These are phyloP conservation scores for Callipepla californica DNA, from an alignment of 2,113 vertebrate genomes.

Conservation along the genomic window DNA sequence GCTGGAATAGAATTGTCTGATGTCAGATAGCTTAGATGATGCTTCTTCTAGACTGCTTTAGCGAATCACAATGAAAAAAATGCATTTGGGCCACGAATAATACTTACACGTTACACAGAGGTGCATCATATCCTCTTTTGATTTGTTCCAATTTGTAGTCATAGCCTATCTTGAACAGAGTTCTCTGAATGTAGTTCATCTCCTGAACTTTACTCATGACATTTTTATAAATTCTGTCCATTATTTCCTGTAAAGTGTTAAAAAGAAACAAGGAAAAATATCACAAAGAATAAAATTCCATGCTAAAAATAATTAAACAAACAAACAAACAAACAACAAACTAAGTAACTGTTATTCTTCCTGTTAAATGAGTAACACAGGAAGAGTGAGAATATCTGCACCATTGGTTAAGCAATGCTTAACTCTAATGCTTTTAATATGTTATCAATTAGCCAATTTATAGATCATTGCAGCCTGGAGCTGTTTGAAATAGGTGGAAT, in stretches of 20 bases:
- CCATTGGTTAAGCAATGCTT: background rate
- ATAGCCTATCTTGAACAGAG: constrained; percentile 93
- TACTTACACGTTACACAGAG: constrained; percentile 93
- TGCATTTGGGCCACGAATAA: background rate
- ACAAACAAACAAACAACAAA: too few species aligned
- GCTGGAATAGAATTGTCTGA: background rate
- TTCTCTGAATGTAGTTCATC: constrained; percentile 92
- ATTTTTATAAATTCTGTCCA: constrained; percentile 98
- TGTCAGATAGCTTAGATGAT: background rate
- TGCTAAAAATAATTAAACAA: background rate
- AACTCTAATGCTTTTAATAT: background rate
- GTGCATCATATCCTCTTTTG: constrained; percentile 93
- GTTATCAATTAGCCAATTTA: background rate
- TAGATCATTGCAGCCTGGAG: background rate
- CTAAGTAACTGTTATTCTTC: background rate
- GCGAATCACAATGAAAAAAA: background rate
- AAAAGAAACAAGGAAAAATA: constrained; percentile 46
- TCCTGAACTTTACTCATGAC: constrained; percentile 98
- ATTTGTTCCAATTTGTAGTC: constrained; percentile 96
- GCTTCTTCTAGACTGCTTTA: background rate
- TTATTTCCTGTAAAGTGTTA: constrained; percentile 88
- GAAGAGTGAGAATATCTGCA: background rate
- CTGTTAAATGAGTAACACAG: background rate
- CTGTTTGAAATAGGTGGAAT: background rate
- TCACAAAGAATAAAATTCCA: background rate